Evolutionary conservation across 2,113 vertebrate species (phyloP).

Genomic region (Sciurus niger): DNA sequence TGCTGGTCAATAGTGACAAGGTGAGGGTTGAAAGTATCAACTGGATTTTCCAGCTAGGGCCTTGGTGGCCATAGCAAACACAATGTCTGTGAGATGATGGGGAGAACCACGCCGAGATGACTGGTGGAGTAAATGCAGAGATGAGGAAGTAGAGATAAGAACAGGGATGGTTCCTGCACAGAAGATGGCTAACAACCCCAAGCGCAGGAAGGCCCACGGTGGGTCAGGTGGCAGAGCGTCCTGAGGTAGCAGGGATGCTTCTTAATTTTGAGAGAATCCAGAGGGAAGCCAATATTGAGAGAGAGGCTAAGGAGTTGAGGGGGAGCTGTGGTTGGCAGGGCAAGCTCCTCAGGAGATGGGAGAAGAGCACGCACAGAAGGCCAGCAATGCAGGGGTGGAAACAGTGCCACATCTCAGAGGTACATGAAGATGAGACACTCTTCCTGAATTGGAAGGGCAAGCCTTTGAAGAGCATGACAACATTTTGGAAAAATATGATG

Average conservation of each 20-base stretch:
- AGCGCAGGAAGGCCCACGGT: background rate
- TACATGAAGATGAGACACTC: background rate
- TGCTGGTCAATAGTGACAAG: background rate
- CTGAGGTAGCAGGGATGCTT: background rate
- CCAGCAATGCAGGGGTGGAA: rapidly evolving
- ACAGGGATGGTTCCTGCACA: background rate
- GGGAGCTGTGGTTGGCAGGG: background rate
- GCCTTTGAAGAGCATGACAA: background rate
- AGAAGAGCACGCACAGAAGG: background rate
- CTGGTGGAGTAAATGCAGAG: background rate
- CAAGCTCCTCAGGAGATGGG: background rate
- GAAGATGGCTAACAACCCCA: background rate
- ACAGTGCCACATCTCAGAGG: background rate
- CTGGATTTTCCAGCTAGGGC: background rate
- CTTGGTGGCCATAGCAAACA: background rate
- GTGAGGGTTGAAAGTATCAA: background rate
- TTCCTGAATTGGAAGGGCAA: background rate
- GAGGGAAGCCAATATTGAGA: background rate
- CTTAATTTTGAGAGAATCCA: background rate
- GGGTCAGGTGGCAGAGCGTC: background rate
- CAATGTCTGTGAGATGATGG: background rate
- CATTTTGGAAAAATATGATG: background rate
- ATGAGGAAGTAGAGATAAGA: background rate
- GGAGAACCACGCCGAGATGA: rapidly evolving
- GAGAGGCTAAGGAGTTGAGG: background rate